Evolutionary conservation across 30 jellyfish, hydroid and myxozoan genomes (phyloP).

Genomic region (Hydractinia echinata): DNA sequence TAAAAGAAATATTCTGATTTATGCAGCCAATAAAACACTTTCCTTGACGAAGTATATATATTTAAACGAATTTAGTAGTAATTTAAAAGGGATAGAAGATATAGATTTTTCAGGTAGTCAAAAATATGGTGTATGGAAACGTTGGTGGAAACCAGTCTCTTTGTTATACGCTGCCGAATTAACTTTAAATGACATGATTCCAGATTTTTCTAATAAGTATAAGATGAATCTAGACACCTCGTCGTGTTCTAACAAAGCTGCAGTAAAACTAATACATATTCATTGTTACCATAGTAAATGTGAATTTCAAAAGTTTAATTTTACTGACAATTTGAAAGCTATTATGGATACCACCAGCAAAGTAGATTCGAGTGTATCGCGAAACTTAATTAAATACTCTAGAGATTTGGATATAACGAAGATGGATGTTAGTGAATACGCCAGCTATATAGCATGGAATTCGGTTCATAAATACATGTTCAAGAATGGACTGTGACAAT

Average conservation of each 20-base stretch:
- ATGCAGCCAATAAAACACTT: conserved; percentile 1
- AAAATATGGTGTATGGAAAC: conserved; percentile 23
- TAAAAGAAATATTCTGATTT: not conserved
- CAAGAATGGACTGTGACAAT: too few species aligned
- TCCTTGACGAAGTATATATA: conserved; percentile 4
- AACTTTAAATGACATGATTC: conserved; percentile 6
- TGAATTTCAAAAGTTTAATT: not conserved
- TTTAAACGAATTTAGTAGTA: conserved; percentile 8
- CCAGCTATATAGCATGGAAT: conserved; percentile 4
- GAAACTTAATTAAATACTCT: too few species aligned
- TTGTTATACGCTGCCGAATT: conserved; percentile 22
- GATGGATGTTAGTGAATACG: not conserved
- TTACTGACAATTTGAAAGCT: not conserved
- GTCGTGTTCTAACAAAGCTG: not conserved
- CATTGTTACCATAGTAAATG: not conserved
- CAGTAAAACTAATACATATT: not conserved
- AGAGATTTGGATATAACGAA: not conserved
- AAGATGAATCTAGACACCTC: conserved; percentile 2
- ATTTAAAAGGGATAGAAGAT: conserved; percentile 8
- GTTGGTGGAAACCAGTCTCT: conserved; percentile 30
- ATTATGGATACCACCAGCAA: not conserved
- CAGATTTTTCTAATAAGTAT: not conserved
- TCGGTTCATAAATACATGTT: not conserved
- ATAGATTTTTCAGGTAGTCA: conserved; percentile 7
- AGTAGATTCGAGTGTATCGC: too few species aligned